phyloP scores from a whole-genome alignment of 2,113 vertebrate genomes.

The Chelonoidis abingdonii region DNA sequence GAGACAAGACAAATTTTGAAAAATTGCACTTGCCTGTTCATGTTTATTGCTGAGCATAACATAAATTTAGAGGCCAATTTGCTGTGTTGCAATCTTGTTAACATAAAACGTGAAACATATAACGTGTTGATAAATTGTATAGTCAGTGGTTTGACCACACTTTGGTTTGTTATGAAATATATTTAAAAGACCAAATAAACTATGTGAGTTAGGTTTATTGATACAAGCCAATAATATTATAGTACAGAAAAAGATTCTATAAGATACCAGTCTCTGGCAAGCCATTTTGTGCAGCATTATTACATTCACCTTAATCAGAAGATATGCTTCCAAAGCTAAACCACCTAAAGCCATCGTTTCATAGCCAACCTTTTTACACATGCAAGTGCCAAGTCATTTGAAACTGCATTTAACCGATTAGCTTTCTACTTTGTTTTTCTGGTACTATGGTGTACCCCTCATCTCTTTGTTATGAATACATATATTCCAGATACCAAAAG shows the following conservation, averaged over 20 bases:
- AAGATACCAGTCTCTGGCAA: neutral
- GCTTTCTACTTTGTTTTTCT: neutral
- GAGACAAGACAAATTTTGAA: neutral
- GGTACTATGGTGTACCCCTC: neutral
- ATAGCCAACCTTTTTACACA: neutral
- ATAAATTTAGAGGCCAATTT: neutral
- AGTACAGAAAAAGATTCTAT: neutral
- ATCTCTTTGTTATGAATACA: neutral
- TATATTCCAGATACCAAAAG: neutral
- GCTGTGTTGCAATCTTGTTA: neutral
- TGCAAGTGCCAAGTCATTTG: neutral
- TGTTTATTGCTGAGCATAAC: neutral
- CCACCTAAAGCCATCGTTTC: neutral
- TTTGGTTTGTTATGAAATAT: neutral
- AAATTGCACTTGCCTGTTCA: neutral
- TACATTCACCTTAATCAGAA: neutral
- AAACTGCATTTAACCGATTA: neutral
- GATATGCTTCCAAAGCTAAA: neutral
- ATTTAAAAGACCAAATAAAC: neutral
- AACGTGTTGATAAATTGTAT: neutral
- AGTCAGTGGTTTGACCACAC: neutral
- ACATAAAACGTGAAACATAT: neutral
- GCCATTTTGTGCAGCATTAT: neutral
- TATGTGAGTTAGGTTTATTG: neutral
- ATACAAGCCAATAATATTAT: neutral